These are phyloP conservation scores for Agriopis leucophaearia DNA, from an alignment of 2,888 invertebrate genomes.

Conservation along the genomic window DNA sequence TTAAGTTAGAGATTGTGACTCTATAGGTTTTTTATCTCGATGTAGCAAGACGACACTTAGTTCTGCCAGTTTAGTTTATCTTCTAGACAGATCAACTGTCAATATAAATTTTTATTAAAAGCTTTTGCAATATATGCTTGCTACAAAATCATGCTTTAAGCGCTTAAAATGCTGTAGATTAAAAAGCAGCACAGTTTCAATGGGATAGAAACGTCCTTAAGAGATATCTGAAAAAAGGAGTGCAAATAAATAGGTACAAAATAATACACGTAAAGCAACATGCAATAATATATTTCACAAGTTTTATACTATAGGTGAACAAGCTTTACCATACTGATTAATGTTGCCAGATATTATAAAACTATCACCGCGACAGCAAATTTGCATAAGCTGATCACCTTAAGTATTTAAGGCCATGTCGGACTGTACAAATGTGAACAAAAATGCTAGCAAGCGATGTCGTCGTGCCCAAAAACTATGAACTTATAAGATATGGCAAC, in stretches of 20 bases:
- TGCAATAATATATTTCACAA: slow-evolving; percentile 8
- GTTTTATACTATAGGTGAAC: background rate
- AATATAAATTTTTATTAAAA: background rate
- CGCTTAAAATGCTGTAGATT: background rate
- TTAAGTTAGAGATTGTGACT: too few relatives aligned
- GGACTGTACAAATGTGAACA: background rate
- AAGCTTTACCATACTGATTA: slow-evolving; percentile 32
- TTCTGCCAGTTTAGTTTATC: background rate
- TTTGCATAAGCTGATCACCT: too few relatives aligned
- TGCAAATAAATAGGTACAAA: slow-evolving; percentile 2
- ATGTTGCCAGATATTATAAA: slow-evolving; percentile 40
- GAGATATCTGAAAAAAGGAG: background rate
- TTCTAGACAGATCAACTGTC: background rate
- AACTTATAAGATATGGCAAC: slow-evolving; percentile 36
- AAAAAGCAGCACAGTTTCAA: background rate
- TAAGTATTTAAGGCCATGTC: background rate
- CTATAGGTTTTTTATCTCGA: too few relatives aligned
- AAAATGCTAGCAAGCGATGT: slow-evolving; percentile 12
- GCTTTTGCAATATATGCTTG: background rate
- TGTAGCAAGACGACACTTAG: background rate
- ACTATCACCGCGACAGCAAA: background rate
- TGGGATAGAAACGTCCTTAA: background rate
- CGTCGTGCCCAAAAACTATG: slow-evolving; percentile 16
- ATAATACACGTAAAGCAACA: slow-evolving; percentile 3
- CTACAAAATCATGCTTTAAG: background rate